These are phyloP conservation scores for Clarias fuscus DNA, from an alignment of 2,797 vertebrate species.

Conservation along the genomic window DNA sequence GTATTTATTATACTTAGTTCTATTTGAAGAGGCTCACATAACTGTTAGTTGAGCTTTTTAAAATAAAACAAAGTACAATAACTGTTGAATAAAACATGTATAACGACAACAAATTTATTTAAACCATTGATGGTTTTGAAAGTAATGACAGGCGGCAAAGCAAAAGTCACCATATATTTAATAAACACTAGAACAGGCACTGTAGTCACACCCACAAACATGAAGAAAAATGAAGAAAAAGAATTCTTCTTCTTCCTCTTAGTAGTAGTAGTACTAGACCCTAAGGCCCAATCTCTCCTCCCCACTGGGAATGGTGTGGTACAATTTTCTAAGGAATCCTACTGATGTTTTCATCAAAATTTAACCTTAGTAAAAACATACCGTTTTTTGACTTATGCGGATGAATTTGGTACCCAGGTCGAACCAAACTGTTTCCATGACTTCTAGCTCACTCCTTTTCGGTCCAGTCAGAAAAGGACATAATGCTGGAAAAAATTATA, in stretches of 20 bases:
- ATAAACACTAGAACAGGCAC: neutral
- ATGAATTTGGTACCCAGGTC: too few relatives aligned
- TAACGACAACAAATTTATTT: neutral
- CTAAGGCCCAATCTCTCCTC: too few relatives aligned
- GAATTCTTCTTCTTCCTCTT: neutral
- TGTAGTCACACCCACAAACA: neutral
- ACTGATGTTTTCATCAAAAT: too few relatives aligned
- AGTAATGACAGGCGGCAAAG: neutral
- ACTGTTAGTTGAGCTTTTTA: neutral
- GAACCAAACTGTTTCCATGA: too few relatives aligned
- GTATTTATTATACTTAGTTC: conserved; percentile 3
- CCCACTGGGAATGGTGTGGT: too few relatives aligned
- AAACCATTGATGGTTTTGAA: neutral
- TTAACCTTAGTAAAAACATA: too few relatives aligned
- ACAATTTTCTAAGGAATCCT: too few relatives aligned
- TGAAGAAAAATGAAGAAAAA: neutral
- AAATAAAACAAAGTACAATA: conserved; percentile 5
- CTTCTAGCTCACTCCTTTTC: too few relatives aligned
- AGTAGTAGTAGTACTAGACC: neutral
- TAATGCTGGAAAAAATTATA: too few relatives aligned
- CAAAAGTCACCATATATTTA: neutral
- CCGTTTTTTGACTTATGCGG: too few relatives aligned
- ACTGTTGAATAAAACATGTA: neutral
- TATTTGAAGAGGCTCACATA: conserved; percentile 9
- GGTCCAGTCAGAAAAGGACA: too few relatives aligned